A percentile compares a stretch with the other conserved stretches of the same genome.
phyloP scores from a whole-genome alignment of 2,797 vertebrate genomes.

The Holocentrus rufus region DNA sequence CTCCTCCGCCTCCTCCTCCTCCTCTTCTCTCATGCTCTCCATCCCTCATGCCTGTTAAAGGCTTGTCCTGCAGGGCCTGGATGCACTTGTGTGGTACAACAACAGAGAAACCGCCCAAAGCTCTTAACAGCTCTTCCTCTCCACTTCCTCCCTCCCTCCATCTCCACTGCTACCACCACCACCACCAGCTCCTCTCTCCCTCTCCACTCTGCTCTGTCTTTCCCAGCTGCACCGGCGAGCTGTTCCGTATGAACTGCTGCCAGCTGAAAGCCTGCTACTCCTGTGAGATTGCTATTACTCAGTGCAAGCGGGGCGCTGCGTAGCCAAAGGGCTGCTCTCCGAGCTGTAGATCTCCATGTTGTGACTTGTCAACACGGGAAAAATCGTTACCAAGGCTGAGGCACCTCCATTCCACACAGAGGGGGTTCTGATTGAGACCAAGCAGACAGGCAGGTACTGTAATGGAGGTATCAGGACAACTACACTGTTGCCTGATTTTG shows the following conservation, averaged over 20 bases:
- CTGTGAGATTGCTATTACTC: slow-evolving; percentile 86
- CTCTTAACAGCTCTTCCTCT: slow-evolving; percentile 82
- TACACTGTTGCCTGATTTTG: slow-evolving; percentile 34
- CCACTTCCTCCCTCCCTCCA: slow-evolving; percentile 77
- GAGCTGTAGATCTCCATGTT: slow-evolving; percentile 86
- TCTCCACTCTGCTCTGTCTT: slow-evolving; percentile 76
- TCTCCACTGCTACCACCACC: slow-evolving; percentile 66
- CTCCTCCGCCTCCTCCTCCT: slow-evolving; percentile 63
- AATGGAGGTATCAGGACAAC: slow-evolving; percentile 53
- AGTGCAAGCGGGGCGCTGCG: slow-evolving; percentile 79
- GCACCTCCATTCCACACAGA: slow-evolving; percentile 80
- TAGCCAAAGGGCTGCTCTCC: slow-evolving; percentile 85
- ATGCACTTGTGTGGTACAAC: slow-evolving; percentile 86
- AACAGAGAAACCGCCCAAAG: slow-evolving; percentile 86
- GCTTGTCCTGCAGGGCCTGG: slow-evolving; percentile 85
- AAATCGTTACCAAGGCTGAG: slow-evolving; percentile 83
- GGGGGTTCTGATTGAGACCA: slow-evolving; percentile 74
- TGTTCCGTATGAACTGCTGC: slow-evolving; percentile 85
- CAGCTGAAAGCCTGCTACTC: slow-evolving; percentile 85
- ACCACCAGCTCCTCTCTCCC: slow-evolving; percentile 71
- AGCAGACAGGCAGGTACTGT: slow-evolving; percentile 72
- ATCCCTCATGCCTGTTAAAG: slow-evolving; percentile 85
- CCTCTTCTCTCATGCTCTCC: slow-evolving; percentile 79
- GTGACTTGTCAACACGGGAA: slow-evolving; percentile 85
- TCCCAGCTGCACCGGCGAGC: slow-evolving; percentile 85